A percentile compares a stretch with the other conserved stretches of the same genome.
phyloP scores from a whole-genome alignment of 2,113 vertebrate species.

The Petromus typicus region DNA sequence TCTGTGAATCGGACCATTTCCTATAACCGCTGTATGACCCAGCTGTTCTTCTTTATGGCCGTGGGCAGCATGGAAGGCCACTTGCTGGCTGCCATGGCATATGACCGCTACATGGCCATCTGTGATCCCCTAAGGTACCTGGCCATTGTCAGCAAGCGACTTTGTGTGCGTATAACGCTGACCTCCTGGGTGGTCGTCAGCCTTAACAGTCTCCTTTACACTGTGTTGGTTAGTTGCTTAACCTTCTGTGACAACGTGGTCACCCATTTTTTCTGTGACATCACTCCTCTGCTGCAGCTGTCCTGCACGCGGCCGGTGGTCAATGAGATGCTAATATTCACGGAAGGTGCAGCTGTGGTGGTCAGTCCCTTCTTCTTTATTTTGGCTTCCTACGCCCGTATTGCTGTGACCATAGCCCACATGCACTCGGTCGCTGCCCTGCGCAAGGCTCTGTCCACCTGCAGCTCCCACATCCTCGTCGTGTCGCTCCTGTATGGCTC shows the following conservation, averaged over 20 bases:
- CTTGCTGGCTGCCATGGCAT: constrained; percentile 80
- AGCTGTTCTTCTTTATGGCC: constrained; percentile 77
- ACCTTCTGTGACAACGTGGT: constrained; percentile 79
- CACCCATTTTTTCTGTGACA: constrained; percentile 82
- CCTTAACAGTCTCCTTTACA: constrained; percentile 74
- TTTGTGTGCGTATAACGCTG: constrained; percentile 68
- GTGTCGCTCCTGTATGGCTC: constrained; percentile 76
- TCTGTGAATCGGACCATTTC: constrained; percentile 65
- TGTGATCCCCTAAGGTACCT: constrained; percentile 75
- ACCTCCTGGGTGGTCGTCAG: constrained; percentile 72
- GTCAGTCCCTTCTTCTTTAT: constrained; percentile 79
- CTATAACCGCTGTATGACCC: constrained; percentile 71
- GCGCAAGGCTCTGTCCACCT: constrained; percentile 77
- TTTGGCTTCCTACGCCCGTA: constrained; percentile 67
- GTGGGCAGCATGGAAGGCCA: constrained; percentile 80
- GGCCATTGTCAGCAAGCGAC: constrained; percentile 53
- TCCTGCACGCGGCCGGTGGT: constrained; percentile 72
- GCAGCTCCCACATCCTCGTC: constrained; percentile 79
- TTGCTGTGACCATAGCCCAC: constrained; percentile 26
- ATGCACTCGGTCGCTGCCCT: constrained; percentile 60
- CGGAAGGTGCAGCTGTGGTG: constrained; percentile 71
- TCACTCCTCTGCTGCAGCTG: constrained; percentile 76
- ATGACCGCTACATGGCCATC: constrained; percentile 78
- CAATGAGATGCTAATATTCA: constrained; percentile 75
- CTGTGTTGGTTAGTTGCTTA: constrained; percentile 61